Percentiles rank a stretch among this genome's conserved stretches.
Evolutionary conservation across 2,797 vertebrate species (phyloP).

Genomic region (Allobates femoralis): DNA sequence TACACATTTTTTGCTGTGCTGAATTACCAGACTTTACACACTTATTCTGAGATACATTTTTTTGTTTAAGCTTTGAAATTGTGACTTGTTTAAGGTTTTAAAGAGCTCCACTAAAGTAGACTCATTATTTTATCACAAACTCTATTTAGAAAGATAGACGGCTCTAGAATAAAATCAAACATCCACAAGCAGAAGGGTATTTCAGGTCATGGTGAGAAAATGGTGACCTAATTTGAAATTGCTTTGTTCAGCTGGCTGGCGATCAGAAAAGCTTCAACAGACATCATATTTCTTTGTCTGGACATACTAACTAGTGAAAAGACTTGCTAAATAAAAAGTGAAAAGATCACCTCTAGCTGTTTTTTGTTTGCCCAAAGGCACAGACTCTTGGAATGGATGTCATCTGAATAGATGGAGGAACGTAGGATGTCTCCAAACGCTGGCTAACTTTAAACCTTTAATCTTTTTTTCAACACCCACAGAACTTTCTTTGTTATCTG

Average conservation of each 20-base stretch:
- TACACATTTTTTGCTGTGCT: too few relatives aligned
- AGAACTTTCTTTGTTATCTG: conserved; percentile 20
- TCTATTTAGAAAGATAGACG: background rate
- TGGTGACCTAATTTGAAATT: conserved; percentile 52
- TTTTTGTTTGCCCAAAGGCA: conserved; percentile 53
- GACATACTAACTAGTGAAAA: conserved; percentile 44
- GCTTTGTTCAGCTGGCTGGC: conserved; percentile 55
- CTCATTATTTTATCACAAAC: background rate
- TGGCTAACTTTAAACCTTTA: conserved; percentile 41
- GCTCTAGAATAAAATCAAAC: conserved; percentile 34
- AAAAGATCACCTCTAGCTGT: conserved; percentile 26
- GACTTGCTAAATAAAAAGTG: conserved; percentile 53
- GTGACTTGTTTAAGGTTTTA: background rate
- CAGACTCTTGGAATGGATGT: conserved; percentile 25
- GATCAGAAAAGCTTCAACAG: conserved; percentile 45
- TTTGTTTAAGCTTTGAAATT: background rate
- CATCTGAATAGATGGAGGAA: conserved; percentile 39
- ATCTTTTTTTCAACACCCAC: conserved; percentile 33
- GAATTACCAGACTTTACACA: background rate
- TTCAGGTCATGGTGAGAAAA: conserved; percentile 58
- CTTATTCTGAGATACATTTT: background rate
- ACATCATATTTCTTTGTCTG: conserved; percentile 53
- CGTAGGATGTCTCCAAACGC: background rate
- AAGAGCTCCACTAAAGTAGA: background rate
- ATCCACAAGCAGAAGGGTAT: conserved; percentile 51